phyloP scores from a whole-genome alignment of 2,113 vertebrate species.

The Epinephelus lanceolatus region DNA sequence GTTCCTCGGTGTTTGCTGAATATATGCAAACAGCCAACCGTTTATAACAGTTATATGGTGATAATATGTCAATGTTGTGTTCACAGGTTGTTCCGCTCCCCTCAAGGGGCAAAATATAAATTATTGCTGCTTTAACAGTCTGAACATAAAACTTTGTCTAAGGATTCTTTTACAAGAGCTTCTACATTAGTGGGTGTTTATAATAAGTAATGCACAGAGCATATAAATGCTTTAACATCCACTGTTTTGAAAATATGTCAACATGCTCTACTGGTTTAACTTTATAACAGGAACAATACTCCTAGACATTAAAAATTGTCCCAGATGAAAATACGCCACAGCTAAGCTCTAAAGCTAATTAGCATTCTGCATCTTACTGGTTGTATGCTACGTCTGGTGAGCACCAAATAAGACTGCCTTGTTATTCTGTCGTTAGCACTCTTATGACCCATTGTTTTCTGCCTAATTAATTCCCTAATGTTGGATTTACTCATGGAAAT shows the following conservation, averaged over 20 bases:
- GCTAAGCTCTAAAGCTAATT: conserved; percentile 72
- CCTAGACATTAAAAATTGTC: conserved; percentile 31
- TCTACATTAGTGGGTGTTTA: not conserved
- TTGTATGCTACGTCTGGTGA: conserved; percentile 59
- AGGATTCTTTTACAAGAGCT: not conserved
- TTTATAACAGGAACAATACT: conserved; percentile 36
- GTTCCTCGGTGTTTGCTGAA: not conserved
- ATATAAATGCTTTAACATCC: not conserved
- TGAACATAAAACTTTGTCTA: not conserved
- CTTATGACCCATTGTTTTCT: conserved; percentile 84
- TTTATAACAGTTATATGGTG: not conserved
- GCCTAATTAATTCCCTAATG: conserved; percentile 86
- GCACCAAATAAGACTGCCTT: conserved; percentile 76
- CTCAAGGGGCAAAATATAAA: not conserved
- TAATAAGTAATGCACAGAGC: not conserved
- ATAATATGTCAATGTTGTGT: not conserved
- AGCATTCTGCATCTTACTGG: conserved; percentile 61
- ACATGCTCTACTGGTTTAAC: not conserved
- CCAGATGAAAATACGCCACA: conserved; percentile 43
- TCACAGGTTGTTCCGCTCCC: not conserved
- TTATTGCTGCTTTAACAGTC: not conserved
- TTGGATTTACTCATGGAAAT: conserved; percentile 80
- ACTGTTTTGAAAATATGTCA: conserved; percentile 18
- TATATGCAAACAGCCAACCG: no score
- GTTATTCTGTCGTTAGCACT: conserved; percentile 83